Percentiles rank a stretch among this genome's conserved stretches.
These are phyloP conservation scores for Drosophila kuntzei DNA, from an alignment of 2,888 invertebrate genomes.

Conservation along the genomic window DNA sequence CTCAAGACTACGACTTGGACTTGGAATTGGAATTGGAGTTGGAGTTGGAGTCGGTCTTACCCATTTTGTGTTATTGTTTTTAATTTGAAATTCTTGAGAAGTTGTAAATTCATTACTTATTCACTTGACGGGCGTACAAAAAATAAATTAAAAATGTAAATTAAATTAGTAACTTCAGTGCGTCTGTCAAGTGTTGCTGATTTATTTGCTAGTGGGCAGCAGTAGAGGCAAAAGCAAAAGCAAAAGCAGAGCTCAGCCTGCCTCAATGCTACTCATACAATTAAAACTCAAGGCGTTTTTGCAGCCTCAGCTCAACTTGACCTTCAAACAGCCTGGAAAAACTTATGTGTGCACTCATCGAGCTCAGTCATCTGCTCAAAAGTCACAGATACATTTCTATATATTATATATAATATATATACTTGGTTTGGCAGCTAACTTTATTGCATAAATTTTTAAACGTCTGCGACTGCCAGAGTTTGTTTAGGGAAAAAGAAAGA, in stretches of 20 bases:
- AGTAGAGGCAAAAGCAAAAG: constrained; percentile 2
- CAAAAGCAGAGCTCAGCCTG: neutral
- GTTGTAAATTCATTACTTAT: constrained; percentile 83
- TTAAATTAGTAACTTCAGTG: constrained; percentile 82
- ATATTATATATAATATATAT: too few relatives aligned
- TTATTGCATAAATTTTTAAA: constrained; percentile 81
- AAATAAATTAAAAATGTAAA: constrained; percentile 84
- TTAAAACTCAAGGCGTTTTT: constrained; percentile 51
- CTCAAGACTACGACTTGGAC: constrained; percentile 21
- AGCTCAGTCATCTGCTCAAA: constrained; percentile 32
- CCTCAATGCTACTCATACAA: constrained; percentile 40
- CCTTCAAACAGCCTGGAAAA: constrained; percentile 60
- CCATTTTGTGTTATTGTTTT: constrained; percentile 81
- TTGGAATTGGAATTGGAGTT: constrained; percentile 30
- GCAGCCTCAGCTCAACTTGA: constrained; percentile 56
- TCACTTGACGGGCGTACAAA: constrained; percentile 78
- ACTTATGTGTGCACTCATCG: constrained; percentile 31
- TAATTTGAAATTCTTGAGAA: constrained; percentile 83
- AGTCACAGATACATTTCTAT: constrained; percentile 32
- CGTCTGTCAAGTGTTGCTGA: constrained; percentile 80
- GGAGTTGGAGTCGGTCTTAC: constrained; percentile 39
- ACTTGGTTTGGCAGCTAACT: constrained; percentile 48
- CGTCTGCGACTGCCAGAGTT: constrained; percentile 36
- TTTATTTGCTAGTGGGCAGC: constrained; percentile 75
- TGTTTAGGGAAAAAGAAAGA: neutral